Evolutionary conservation across 1,140 invertebrate genomes (phyloP), one percentile per base, ranked within the genome.

Genomic region (Drosophila bipectinata): DNA sequence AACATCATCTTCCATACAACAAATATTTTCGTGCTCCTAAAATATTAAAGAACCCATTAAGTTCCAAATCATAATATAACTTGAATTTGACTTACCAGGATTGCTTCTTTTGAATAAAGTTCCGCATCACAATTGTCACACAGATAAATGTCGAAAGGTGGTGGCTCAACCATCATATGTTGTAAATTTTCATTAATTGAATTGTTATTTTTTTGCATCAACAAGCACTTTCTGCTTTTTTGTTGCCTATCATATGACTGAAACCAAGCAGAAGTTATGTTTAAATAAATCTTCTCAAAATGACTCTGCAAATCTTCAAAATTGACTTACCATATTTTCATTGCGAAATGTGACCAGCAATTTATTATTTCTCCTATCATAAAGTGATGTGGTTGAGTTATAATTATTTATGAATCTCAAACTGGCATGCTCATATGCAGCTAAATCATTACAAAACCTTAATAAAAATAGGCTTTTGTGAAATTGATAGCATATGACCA

Each of bases 121-220:
- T 94, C 93, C 14, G 93, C 95, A 91, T 96, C 95, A 89, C 95
- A 96, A 81, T 94, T 95, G 75, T 96, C 95, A 83, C 95, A 96
- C 8, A 96, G 92, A 91, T 95, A 96, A 76, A 96, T 95, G 79
- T 96, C 95, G 48, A 94, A 93, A 1, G 90, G 90, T 2, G 92
- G 91, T 52, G 93, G 93, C 73, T 94, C 93, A 44, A 93, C 93
- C 83, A 94, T 93, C 63, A 92, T 87, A 58, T 92, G 81, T 60
- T 85, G 72, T 32, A 75, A 64, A 68, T 92, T 90, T 44, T 92
- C 85, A 53, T 90, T 87, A 61, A 92, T 91, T 32, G 77, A 67
- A 75, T 76, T 92, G 51, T 89, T 79, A 26, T 77, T 91, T 54
- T 92, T 91, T 32, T 81, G 84, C 14, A 80, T 54, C 21, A 92